Evolutionary conservation across 2,888 invertebrate genomes (phyloP).

Genomic region (Laothoe populi): DNA sequence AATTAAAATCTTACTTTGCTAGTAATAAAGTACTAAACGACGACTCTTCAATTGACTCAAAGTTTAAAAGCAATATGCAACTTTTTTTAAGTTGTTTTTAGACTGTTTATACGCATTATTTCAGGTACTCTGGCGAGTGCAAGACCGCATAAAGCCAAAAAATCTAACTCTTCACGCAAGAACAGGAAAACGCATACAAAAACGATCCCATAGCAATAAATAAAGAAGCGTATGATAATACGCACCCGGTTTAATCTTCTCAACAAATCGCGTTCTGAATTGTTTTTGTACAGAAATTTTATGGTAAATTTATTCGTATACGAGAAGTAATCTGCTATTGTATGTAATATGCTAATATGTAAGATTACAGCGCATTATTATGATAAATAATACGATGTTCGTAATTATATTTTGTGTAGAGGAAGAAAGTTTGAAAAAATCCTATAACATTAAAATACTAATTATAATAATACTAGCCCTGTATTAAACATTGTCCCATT

Average conservation of each 20-base stretch:
- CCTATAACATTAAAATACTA: too few species aligned
- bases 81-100: too few species aligned
- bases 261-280: conserved; percentile 67
- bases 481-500: too few species aligned
- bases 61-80: too few species aligned
- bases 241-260: conserved; percentile 67
- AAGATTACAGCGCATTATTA: conserved; percentile 51
- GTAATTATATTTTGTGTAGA: background rate
- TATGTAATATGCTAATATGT: conserved; percentile 52
- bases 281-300: conserved; percentile 63
- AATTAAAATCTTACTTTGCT: too few species aligned
- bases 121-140: too few species aligned
- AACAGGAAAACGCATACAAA: conserved; percentile 2
- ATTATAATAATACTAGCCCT: too few species aligned
- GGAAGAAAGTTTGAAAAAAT: too few species aligned
- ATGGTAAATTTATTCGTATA: conserved; percentile 72
- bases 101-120: too few species aligned
- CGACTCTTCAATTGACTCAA: too few species aligned
- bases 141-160: too few species aligned
- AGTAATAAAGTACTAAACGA: too few species aligned
- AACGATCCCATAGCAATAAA: conserved; percentile 43
- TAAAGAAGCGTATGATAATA: conserved; percentile 56
- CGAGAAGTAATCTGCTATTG: conserved; percentile 57
- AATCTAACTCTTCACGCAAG: background rate
- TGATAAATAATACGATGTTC: conserved; percentile 31